phyloP scores from a whole-genome alignment of 2,888 invertebrate genomes.

The Uloborus plumipes region DNA sequence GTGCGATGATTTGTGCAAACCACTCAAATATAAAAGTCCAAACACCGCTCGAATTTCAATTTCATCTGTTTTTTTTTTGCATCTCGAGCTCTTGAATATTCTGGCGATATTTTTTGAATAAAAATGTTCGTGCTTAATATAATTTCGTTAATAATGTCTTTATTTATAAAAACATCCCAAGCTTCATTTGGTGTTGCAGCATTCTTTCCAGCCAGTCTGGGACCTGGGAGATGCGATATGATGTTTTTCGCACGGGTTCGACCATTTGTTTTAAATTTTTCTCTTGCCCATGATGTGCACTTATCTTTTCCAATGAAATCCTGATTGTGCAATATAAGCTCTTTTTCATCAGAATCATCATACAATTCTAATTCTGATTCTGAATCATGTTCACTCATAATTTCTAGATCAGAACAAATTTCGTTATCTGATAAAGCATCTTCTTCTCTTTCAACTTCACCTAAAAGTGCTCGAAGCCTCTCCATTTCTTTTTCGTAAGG shows the following conservation, averaged over 20 bases:
- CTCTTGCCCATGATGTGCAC: background rate
- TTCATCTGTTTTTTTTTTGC: background rate
- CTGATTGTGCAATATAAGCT: too few species aligned
- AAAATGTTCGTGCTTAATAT: conserved; percentile 25
- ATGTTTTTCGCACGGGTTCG: background rate
- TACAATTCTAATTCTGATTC: conserved; percentile 2
- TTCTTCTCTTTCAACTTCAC: background rate
- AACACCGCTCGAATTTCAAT: conserved; percentile 22
- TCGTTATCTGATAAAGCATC: background rate
- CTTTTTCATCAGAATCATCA: too few species aligned
- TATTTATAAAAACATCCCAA: too few species aligned
- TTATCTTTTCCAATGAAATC: conserved; percentile 11
- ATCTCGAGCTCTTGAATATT: conserved; percentile 26
- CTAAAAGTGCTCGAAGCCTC: background rate
- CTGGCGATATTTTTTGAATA: conserved; percentile 6
- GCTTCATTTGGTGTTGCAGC: too few species aligned
- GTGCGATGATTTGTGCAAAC: conserved; percentile 22
- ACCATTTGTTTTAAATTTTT: background rate
- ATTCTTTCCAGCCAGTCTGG: too few species aligned
- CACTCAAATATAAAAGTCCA: conserved; percentile 20
- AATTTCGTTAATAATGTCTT: background rate
- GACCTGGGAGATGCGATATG: background rate
- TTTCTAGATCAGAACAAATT: background rate
- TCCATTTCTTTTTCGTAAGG: background rate
- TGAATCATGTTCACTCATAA: background rate